Evolutionary conservation across 2,888 invertebrate species (phyloP).

Genomic region (Falcaria lacertinaria): DNA sequence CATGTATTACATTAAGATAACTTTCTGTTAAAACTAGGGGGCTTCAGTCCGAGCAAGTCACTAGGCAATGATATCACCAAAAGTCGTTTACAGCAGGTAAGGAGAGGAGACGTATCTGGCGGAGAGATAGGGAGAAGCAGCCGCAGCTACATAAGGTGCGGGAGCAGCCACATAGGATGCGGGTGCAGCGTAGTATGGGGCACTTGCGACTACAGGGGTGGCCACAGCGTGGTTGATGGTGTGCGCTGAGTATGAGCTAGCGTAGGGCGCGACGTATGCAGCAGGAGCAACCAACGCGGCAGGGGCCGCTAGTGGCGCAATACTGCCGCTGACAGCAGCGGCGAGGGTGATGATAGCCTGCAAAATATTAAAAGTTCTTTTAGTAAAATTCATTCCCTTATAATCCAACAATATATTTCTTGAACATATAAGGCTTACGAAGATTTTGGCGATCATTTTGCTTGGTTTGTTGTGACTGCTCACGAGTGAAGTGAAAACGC

Average conservation of each 20-base stretch:
- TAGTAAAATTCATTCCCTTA: constrained; percentile 2
- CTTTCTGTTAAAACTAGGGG: constrained; percentile 27
- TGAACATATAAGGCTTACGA: constrained; percentile 45
- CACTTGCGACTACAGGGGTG: constrained; percentile 77
- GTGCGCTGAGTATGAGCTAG: constrained; percentile 87
- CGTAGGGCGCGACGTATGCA: constrained; percentile 85
- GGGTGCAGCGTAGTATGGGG: constrained; percentile 44
- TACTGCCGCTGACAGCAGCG: constrained; percentile 51
- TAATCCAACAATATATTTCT: neutral
- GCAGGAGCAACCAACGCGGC: constrained; percentile 81
- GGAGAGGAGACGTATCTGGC: constrained; percentile 55
- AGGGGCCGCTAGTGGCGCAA: constrained; percentile 53
- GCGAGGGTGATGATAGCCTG: constrained; percentile 65
- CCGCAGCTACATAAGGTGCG: constrained; percentile 19
- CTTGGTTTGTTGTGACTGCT: constrained; percentile 68
- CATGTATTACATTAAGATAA: constrained; percentile 2
- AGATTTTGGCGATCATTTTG: constrained; percentile 77
- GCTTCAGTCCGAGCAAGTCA: constrained; percentile 65
- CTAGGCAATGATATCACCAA: constrained; percentile 67
- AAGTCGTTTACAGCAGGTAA: constrained; percentile 61
- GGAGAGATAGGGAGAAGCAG: constrained; percentile 26
- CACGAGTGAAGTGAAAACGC: constrained; percentile 46
- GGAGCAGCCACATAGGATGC: constrained; percentile 27
- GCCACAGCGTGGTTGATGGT: constrained; percentile 87
- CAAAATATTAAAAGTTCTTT: constrained; percentile 14